A percentile compares a stretch with the other conserved stretches of the same genome.
phyloP scores from a whole-genome alignment of 1,140 invertebrate species.

The Brachionus rotundiformis region DNA sequence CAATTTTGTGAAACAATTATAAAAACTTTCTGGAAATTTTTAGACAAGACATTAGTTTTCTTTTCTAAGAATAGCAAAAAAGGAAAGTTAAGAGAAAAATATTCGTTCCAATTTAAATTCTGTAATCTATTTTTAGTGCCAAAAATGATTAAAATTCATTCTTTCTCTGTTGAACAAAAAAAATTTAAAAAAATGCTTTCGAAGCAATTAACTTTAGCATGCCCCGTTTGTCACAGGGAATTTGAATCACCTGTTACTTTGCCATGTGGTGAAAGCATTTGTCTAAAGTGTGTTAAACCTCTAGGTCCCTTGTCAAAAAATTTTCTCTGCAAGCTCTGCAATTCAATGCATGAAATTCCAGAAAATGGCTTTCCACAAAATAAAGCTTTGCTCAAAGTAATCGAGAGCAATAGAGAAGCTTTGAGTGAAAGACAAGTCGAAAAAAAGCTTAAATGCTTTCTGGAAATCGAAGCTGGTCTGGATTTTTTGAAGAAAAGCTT shows the following conservation, averaged over 20 bases:
- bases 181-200: background rate
- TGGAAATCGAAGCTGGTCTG: background rate
- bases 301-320: background rate
- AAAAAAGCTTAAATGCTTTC: background rate
- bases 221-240: constrained; percentile 3
- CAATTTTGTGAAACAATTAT: too few species aligned
- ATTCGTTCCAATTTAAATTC: background rate
- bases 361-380: constrained; percentile 23
- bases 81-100: background rate
- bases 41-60: background rate
- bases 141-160: background rate
- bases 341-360: background rate
- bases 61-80: background rate
- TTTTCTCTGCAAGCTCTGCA: constrained; percentile 5
- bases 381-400: background rate
- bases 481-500: constrained; percentile 8
- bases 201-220: background rate
- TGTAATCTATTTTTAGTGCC: background rate
- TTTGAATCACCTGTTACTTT: background rate
- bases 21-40: too few species aligned
- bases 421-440: background rate
- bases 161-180: background rate
- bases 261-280: constrained; percentile 16
- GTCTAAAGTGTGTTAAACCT: background rate
- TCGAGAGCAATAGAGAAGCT: background rate